Conservation (phyloP, 2,113 vertebrate species). For the Canis aureus region DNA sequence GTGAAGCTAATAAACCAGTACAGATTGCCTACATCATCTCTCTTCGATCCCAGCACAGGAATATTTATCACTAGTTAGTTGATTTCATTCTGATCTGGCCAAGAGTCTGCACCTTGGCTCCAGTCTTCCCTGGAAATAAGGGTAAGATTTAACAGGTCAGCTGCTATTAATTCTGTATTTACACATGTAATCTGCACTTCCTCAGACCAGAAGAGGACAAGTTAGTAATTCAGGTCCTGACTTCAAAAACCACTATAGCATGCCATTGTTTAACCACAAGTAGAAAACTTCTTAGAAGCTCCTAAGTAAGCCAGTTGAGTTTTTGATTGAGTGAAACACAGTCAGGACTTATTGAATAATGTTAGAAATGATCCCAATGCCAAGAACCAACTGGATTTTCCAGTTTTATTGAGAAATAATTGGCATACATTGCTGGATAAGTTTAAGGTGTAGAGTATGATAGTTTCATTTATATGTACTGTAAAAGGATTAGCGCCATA, state of each 20-base stretch:
- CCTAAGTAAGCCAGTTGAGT: neutral
- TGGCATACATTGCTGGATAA: neutral
- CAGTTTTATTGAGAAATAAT: neutral
- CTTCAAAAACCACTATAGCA: slow-evolving; percentile 29
- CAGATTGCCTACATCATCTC: neutral
- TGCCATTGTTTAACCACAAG: neutral
- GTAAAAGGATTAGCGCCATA: neutral
- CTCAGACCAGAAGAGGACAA: neutral
- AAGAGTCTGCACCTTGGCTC: neutral
- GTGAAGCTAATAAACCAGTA: neutral
- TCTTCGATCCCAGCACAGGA: neutral
- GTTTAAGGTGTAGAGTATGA: neutral
- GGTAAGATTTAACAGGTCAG: neutral
- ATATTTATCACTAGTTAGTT: neutral
- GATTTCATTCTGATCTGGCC: neutral
- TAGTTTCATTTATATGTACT: neutral
- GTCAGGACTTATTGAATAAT: neutral
- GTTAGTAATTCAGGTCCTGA: neutral
- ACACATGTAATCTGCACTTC: neutral
- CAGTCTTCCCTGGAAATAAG: neutral
- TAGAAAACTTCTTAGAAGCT: neutral
- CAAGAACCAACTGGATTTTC: neutral
- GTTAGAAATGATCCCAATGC: neutral
- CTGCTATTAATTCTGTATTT: neutral
- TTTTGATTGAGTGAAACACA: neutral